These are phyloP conservation scores for Xyrichtys novacula DNA, from an alignment of 2,797 vertebrate species.

Conservation along the genomic window DNA sequence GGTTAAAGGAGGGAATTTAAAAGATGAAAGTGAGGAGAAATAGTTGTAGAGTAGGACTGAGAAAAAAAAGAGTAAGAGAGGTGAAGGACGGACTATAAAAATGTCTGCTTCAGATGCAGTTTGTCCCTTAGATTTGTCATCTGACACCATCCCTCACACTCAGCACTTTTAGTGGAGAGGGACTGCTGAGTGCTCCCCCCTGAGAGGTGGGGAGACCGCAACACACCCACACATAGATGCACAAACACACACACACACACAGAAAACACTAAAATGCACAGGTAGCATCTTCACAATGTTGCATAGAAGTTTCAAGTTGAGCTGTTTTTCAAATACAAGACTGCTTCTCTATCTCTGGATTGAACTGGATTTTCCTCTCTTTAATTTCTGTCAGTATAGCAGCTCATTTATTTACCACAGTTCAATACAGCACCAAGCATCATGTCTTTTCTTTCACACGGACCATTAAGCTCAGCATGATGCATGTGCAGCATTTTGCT, in stretches of 20 bases:
- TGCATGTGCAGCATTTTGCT: not conserved
- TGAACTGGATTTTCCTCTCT: not conserved
- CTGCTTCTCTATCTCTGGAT: not conserved
- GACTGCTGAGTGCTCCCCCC: constrained; percentile 66
- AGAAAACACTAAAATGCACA: constrained; percentile 38
- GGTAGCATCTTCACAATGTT: constrained; percentile 28
- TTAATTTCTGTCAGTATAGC: not conserved
- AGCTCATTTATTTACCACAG: not conserved
- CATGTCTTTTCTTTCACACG: not conserved
- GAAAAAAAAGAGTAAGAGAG: not conserved
- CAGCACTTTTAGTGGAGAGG: constrained; percentile 79
- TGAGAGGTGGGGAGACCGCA: constrained; percentile 38
- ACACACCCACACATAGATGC: constrained; percentile 34
- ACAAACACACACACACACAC: constrained; percentile 32
- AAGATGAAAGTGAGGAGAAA: constrained; percentile 24
- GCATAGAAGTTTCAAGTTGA: constrained; percentile 30
- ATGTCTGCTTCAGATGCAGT: constrained; percentile 76
- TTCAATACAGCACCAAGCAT: not conserved
- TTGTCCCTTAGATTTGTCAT: constrained; percentile 82
- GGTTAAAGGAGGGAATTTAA: constrained; percentile 22
- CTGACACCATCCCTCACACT: constrained; percentile 76
- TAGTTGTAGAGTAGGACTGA: constrained; percentile 11
- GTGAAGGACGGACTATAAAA: constrained; percentile 66
- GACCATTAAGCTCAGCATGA: not conserved
- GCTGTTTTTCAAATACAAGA: not conserved